Evolutionary conservation across 2,113 vertebrate genomes (phyloP).

Genomic region (Platysternon megacephalum): DNA sequence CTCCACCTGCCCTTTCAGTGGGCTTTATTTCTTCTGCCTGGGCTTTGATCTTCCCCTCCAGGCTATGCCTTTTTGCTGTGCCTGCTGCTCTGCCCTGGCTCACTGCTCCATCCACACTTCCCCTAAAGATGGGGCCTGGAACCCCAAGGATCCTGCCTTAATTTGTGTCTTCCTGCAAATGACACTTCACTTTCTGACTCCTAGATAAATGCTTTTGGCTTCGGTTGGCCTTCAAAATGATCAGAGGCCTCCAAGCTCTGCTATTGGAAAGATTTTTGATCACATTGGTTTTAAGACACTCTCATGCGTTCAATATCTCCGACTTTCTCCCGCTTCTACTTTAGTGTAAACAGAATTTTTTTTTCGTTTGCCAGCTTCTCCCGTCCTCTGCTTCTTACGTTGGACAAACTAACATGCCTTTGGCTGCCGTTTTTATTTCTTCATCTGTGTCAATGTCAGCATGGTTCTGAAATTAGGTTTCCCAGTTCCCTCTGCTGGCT

Average conservation of each 20-base stretch:
- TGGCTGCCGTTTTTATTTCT: constrained; percentile 40
- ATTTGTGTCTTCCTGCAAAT: not conserved
- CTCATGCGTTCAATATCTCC: not conserved
- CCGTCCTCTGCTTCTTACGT: not conserved
- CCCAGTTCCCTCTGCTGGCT: constrained; percentile 71
- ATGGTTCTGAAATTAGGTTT: constrained; percentile 58
- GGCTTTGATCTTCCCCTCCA: not conserved
- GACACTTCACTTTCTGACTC: not conserved
- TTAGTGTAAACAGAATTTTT: not conserved
- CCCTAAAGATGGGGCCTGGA: not conserved
- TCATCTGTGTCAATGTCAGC: constrained; percentile 63
- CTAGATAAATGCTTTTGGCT: not conserved
- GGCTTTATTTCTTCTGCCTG: not conserved
- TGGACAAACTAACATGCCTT: not conserved
- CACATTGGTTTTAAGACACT: not conserved
- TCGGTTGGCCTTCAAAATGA: not conserved
- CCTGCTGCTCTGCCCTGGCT: not conserved
- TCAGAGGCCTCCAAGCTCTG: not conserved
- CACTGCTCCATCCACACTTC: not conserved
- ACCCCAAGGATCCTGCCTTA: not conserved
- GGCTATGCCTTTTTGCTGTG: not conserved
- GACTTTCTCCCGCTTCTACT: not conserved
- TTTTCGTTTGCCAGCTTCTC: not conserved
- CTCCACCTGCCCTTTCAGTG: too few species aligned
- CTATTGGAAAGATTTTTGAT: not conserved